Evolutionary conservation across 2,113 vertebrate species (phyloP).

Genomic region (Abramis brama): DNA sequence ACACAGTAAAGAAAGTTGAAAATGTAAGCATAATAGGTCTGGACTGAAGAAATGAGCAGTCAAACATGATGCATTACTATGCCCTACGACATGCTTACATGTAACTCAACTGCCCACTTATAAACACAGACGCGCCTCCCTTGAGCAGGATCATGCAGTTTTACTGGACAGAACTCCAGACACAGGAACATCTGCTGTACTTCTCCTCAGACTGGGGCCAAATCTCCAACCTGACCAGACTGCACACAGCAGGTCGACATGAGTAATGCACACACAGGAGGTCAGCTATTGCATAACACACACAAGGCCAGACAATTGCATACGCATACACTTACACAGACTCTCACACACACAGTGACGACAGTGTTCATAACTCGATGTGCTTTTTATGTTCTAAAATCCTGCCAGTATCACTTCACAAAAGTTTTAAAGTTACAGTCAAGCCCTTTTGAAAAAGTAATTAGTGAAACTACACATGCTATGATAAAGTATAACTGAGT

Average conservation of each 20-base stretch:
- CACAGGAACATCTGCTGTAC: slow-evolving; percentile 73
- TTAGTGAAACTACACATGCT: not conserved
- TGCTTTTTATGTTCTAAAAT: not conserved
- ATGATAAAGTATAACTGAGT: not conserved
- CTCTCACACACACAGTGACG: not conserved
- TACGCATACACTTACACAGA: slow-evolving; percentile 17
- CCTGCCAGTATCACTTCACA: not conserved
- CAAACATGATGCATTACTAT: not conserved
- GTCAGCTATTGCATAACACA: slow-evolving; percentile 35
- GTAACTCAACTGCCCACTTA: not conserved
- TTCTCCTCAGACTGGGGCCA: slow-evolving; percentile 59
- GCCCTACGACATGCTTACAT: not conserved
- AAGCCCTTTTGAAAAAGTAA: not conserved
- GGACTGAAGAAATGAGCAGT: not conserved
- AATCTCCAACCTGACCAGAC: slow-evolving; percentile 62
- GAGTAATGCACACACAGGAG: slow-evolving; percentile 49
- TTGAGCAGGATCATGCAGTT: slow-evolving; percentile 63
- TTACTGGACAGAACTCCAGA: slow-evolving; percentile 65
- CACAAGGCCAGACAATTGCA: slow-evolving; percentile 1
- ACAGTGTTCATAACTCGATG: not conserved
- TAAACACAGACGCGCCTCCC: slow-evolving; percentile 61
- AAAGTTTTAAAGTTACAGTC: not conserved
- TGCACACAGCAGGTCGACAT: slow-evolving; percentile 63
- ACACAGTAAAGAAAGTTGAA: no score
- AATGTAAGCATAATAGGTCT: no score